A percentile compares a stretch with the other conserved stretches of the same genome.
Evolutionary conservation across 2,797 vertebrate genomes (phyloP).

Genomic region (Oryzias sinensis): DNA sequence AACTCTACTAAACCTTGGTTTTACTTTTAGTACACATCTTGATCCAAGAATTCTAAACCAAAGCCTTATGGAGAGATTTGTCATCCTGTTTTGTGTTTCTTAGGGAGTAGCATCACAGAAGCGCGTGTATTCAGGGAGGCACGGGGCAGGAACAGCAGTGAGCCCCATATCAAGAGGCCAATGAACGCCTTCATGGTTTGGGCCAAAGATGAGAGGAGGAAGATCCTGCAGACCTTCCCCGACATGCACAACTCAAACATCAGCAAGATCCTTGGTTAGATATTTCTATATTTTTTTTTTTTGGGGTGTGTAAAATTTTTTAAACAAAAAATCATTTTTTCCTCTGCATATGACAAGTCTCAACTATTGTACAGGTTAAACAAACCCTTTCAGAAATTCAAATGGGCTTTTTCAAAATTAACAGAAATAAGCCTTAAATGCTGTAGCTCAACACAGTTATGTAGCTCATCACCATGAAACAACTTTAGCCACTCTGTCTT

Average conservation of each 20-base stretch:
- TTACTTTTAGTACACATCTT: slow-evolving; percentile 23
- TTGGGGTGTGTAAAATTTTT: background rate
- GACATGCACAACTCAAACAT: slow-evolving; percentile 99
- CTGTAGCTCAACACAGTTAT: background rate
- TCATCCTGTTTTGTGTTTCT: slow-evolving; percentile 40
- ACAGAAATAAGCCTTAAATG: no score
- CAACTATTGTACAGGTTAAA: background rate
- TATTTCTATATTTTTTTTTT: background rate
- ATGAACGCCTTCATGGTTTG: slow-evolving; percentile 96
- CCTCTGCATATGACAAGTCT: background rate
- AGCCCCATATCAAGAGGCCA: slow-evolving; percentile 94
- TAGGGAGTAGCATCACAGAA: slow-evolving; percentile 91
- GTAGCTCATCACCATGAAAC: background rate
- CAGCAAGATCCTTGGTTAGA: slow-evolving; percentile 98
- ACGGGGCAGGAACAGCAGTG: slow-evolving; percentile 87
- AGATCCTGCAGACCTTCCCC: slow-evolving; percentile 98
- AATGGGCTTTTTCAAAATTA: no score
- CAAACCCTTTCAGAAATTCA: background rate
- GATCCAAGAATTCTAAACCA: background rate
- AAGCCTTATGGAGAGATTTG: background rate
- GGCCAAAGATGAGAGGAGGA: slow-evolving; percentile 97
- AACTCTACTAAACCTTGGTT: slow-evolving; percentile 15
- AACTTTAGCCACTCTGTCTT: background rate
- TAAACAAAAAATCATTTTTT: no score
- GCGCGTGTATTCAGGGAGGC: slow-evolving; percentile 96